Evolutionary conservation across 2,888 invertebrate genomes (phyloP), one percentile per base, ranked within the genome.

Genomic region (Agapostemon virescens): DNA sequence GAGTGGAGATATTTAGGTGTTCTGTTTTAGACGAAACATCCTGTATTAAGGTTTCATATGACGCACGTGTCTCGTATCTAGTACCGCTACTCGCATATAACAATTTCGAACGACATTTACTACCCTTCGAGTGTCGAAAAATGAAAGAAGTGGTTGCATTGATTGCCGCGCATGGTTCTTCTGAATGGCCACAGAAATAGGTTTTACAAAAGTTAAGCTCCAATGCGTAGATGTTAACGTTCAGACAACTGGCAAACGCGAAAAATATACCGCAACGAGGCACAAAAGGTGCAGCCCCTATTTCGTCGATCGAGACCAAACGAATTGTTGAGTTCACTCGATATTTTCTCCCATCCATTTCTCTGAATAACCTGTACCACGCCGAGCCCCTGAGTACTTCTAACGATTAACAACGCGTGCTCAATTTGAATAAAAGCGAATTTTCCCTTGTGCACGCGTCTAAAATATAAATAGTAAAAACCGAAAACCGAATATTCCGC

Each of bases 401-500:
- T 40, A 23, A 66, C 66, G 66, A 55, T 26, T 38, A 69, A 58
- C 26, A 52, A 58, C 36, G 20, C 26, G 36, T 17, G 17, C 20
- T 52, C 49, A 45, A 52, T 63, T 40, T 58, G 15, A 49, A 9
- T 45, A 66, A 30, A 49, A 64, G 40, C 23, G 30, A 30, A 26
- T 23, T 55, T 15, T 23, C 13, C n/a, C 13, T 1, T 7, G 17
- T 0, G 36, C 5, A 20, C 49, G 23, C 52, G 9, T 42, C 23
- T 61, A 30, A 68, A 61, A 45, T 74, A 45, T n/a, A 26, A 55
- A 55, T 55, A 33, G 52, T 52, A 42, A 68, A 69, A 68, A 45
- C 52, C 38, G 30, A 64, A 67, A 17, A 26, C 45, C 42, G 74
- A 68, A 68, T 58, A 63, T 64, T 52, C 42, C 45, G 42, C 45